These are phyloP conservation scores for Aix galericulata DNA, from an alignment of 2,113 vertebrate species.

Conservation along the genomic window DNA sequence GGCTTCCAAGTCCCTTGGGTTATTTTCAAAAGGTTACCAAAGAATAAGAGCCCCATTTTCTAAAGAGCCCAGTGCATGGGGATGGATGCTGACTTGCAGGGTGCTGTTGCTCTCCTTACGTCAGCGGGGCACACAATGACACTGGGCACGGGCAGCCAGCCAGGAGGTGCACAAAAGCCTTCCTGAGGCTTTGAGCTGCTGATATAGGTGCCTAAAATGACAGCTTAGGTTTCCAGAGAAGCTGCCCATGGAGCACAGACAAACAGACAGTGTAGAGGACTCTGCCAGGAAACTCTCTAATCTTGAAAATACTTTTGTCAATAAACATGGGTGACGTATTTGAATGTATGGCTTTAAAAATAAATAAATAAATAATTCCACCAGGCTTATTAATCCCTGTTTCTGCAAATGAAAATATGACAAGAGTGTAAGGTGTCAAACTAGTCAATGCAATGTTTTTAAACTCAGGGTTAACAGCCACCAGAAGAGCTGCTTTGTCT, in stretches of 20 bases:
- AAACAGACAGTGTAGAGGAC: accelerated
- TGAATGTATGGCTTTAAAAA: neutral
- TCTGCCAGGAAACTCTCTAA: neutral
- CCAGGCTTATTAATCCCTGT: neutral
- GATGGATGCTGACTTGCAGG: neutral
- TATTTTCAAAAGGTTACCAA: neutral
- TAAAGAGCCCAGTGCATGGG: neutral
- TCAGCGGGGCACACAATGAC: neutral
- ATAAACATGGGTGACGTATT: neutral
- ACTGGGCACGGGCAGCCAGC: neutral
- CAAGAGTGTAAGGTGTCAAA: neutral
- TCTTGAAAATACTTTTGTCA: neutral
- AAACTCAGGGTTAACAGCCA: neutral
- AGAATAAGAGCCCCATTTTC: neutral
- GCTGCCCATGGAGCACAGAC: neutral
- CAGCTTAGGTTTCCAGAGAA: neutral
- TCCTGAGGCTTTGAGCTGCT: neutral
- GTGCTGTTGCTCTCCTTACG: neutral
- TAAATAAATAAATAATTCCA: neutral
- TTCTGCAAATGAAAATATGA: neutral
- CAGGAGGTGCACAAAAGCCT: neutral
- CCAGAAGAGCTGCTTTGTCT: constrained; percentile 11
- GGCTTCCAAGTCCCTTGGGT: neutral
- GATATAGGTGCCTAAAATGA: neutral
- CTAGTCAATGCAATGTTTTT: neutral